phyloP scores from a whole-genome alignment of 2,888 invertebrate species.

The Drosophila mulleri region DNA sequence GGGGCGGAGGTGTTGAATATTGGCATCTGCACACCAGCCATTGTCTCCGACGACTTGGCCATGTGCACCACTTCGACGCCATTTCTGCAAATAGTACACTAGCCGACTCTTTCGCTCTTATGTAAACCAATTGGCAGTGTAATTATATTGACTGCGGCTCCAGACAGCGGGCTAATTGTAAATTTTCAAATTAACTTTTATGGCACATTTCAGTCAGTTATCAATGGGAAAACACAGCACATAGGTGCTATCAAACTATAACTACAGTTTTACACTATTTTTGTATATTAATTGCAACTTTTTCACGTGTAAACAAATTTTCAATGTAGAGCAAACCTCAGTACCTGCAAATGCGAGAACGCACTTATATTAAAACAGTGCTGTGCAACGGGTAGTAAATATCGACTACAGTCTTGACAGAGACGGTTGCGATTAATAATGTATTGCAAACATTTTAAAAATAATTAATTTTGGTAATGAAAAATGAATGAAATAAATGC shows the following conservation, averaged over 20 bases:
- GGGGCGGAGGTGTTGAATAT: constrained; percentile 26
- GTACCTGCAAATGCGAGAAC: constrained; percentile 84
- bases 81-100: constrained; percentile 68
- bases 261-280: constrained; percentile 47
- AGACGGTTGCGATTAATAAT: constrained; percentile 2
- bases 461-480: neutral
- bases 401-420: constrained; percentile 29
- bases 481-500: neutral
- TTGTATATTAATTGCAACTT: constrained; percentile 34
- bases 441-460: neutral
- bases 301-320: constrained; percentile 66
- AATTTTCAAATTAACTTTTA: constrained; percentile 64
- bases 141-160: constrained; percentile 71
- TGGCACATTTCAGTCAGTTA: constrained; percentile 22
- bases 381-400: constrained; percentile 38
- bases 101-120: constrained; percentile 70
- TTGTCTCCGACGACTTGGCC: constrained; percentile 57
- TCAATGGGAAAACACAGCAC: constrained; percentile 43
- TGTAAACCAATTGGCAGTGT: constrained; percentile 56
- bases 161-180: constrained; percentile 70
- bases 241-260: constrained; percentile 16
- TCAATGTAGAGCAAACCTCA: constrained; percentile 64
- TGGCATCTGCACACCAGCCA: constrained; percentile 36
- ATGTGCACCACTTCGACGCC: constrained; percentile 80
- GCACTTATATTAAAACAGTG: constrained; percentile 81